These are phyloP conservation scores for Epizoanthus ramosus DNA, from an alignment of 92 coral and sea anemone species.

Conservation along the genomic window DNA sequence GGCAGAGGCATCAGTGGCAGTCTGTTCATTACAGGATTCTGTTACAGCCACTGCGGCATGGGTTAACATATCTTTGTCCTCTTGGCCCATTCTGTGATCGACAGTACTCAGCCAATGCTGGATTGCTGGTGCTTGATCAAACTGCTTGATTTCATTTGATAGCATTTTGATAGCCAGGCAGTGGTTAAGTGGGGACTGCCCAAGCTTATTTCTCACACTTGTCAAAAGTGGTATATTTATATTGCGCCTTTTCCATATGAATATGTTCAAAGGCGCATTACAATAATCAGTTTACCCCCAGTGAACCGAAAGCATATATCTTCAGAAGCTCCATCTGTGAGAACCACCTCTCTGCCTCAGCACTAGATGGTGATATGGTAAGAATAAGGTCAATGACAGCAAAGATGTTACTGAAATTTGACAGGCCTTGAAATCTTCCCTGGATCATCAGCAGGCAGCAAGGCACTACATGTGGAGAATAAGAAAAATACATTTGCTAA, in stretches of 20 bases:
- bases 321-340: slow-evolving; percentile 45
- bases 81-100: slow-evolving; percentile 3
- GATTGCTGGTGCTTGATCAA: slow-evolving; percentile 37
- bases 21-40: no score
- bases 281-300: no score
- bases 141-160: slow-evolving; percentile 28
- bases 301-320: no score
- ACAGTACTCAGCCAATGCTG: neutral
- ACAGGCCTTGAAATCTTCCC: neutral
- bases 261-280: no score
- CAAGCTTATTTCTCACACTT: slow-evolving; percentile 29
- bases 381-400: slow-evolving; percentile 47
- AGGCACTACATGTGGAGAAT: neutral
- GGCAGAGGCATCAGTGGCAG: no score
- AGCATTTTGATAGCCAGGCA: slow-evolving; percentile 46
- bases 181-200: slow-evolving; percentile 25
- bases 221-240: no score
- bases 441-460: neutral
- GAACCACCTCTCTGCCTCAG: slow-evolving; percentile 46
- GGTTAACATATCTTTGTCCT: neutral
- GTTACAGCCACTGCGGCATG: no score
- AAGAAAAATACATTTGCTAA: no score
- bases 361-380: slow-evolving; percentile 44
- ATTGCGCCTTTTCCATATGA: no score
- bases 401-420: slow-evolving; percentile 20